Evolutionary conservation across 1,140 invertebrate genomes (phyloP), one percentile per base, ranked within the genome.

Genomic region (Dendroctonus valens): DNA sequence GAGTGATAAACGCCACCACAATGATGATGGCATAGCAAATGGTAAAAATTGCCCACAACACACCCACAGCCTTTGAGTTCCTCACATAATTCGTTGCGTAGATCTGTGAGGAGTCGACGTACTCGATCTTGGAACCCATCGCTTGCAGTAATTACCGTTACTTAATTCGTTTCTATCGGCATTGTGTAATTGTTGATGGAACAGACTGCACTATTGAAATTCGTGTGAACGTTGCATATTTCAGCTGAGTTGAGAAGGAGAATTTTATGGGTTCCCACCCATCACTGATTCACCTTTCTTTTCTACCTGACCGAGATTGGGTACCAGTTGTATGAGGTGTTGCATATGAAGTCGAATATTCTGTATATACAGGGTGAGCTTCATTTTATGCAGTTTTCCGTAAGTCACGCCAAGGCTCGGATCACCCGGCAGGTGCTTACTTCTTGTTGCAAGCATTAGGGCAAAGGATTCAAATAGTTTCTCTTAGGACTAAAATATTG

Each of bases 1-100:
- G 95, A 59, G 96, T 96, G 12, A 97, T 87, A 78, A 98, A 97
- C 0, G 94, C 91, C 12, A 98, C 94, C 62, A 96, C 88, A 60
- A 90, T 89, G 73, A 98, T 96, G 72, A 99, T 97, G 54, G 93
- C 92, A 79, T 95, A 98, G 80, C 96, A 98, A 74, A 97, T 92
- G 58, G 93, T 92, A 78, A 98, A 97, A 71, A 98, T 92, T 15
- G 90, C 95, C 97, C 97, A 98, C 50, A 98, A 83, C 12, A 98
- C 94, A 46, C 93, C 95, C 59, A 98, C 95, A 44, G 96, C 95
- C 82, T 96, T 94, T 51, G 93, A 95, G 84, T 98, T 97, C 74
- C 95, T 85, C 48, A 96, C 90, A 80, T 97, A 98, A 80, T 93
- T 96, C 15, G 92, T 91, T 55, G 91, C 92, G 79, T 94, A 93